Evolutionary conservation across 2,888 invertebrate species (phyloP), one percentile per base, ranked within the genome.

Genomic region (Sclerodermus sp.): DNA sequence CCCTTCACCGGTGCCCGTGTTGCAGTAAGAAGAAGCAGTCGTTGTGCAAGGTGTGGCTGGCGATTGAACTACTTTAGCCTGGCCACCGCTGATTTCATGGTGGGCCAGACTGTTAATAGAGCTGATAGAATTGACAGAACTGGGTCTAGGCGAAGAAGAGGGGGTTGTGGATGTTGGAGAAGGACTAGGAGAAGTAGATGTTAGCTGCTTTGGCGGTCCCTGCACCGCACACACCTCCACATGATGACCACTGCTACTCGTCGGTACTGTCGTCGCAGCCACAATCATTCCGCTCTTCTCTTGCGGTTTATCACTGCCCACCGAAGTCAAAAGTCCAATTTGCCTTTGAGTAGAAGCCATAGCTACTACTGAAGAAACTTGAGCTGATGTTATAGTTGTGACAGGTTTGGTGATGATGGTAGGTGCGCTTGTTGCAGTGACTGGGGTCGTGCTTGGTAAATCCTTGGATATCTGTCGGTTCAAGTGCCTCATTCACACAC

Each of bases 401-500:
- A 68, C 71, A 54, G 72, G 70, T 70, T 76, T 76, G 65, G 72
- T 75, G 67, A 73, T 74, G 74, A 74, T 76, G 71, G 73, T 73
- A 62, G 78, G 73, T 73, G 77, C 71, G 65, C 74, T 73, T 70
- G 79, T 73, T 72, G 79, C 71, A 72, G 78, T 74, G 73, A 76
- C 74, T 72, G 71, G 75, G 72, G 75, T 77, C 64, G 78, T 76
- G 72, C 75, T 79, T 68, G 79, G 68, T 70, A 79, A 73, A 71
- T 83, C 83, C 82, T 83, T 83, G 80, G 78, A 80, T 79, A 82
- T 82, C 83, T 83, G 83, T 79, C 81, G 80, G 76, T 76, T 75
- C 71, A 76, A 76, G 70, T 62, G 71, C 70, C 73, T 65, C 68
- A 70, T 74, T 74, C 75, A 74, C 74, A 73, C 74, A 70, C 57